Percentiles rank a stretch among this genome's conserved stretches.
These are phyloP conservation scores for Auanema sp. DNA, from an alignment of 2,888 invertebrate genomes.

Conservation along the genomic window DNA sequence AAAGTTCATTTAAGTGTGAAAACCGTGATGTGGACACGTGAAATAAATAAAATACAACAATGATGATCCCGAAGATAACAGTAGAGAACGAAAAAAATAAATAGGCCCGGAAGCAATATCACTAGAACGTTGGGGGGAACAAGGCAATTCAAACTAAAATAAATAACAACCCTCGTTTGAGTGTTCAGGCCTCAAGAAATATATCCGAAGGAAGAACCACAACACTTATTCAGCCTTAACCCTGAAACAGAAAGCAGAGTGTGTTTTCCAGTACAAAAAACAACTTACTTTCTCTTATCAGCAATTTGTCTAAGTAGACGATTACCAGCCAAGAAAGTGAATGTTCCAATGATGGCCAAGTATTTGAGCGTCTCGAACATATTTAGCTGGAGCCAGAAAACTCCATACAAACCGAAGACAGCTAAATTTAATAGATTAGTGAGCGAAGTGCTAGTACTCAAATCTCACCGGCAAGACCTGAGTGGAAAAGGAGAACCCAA, in stretches of 20 bases:
- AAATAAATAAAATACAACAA: too few species aligned
- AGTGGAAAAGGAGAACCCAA: slow-evolving; percentile 85
- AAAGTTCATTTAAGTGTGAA: too few species aligned
- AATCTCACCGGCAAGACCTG: slow-evolving; percentile 78
- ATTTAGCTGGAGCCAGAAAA: slow-evolving; percentile 88
- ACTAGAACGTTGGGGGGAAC: not conserved
- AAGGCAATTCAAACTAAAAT: slow-evolving; percentile 4
- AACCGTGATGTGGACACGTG: too few species aligned
- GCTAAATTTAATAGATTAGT: slow-evolving; percentile 68
- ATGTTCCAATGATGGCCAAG: slow-evolving; percentile 79
- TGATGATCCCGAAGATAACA: too few species aligned
- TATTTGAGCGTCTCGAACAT: slow-evolving; percentile 95
- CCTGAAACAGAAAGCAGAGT: slow-evolving; percentile 8
- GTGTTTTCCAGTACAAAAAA: not conserved
- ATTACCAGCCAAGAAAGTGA: slow-evolving; percentile 92
- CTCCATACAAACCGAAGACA: slow-evolving; percentile 82
- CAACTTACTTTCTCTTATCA: slow-evolving; percentile 30
- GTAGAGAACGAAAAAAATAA: slow-evolving; percentile 6
- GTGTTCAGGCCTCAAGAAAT: slow-evolving; percentile 9
- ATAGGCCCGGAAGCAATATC: slow-evolving; percentile 3
- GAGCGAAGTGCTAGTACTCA: not conserved
- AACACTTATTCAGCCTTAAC: slow-evolving; percentile 13
- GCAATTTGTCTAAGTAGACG: slow-evolving; percentile 73
- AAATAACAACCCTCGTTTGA: slow-evolving; percentile 9
- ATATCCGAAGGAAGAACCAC: slow-evolving; percentile 14